Conservation (phyloP, 2,888 invertebrate genomes). For the Platerodrilus igneus region DNA sequence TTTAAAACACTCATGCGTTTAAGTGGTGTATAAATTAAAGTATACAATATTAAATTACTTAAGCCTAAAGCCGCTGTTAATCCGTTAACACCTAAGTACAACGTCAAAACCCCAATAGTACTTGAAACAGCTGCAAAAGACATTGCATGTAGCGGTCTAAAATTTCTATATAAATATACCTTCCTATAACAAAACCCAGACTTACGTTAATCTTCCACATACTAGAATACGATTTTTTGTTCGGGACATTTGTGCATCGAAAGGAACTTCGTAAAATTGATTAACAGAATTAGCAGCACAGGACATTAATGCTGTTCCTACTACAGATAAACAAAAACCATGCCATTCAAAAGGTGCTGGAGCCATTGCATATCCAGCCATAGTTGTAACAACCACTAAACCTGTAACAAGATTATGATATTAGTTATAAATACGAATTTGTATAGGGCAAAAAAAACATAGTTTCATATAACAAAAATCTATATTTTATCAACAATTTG, state of each 20-base stretch:
- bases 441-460: too few relatives aligned
- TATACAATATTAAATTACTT: conserved; percentile 86
- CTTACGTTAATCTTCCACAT: conserved; percentile 77
- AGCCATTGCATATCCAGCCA: conserved; percentile 93
- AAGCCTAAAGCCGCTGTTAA: conserved; percentile 85
- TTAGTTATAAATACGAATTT: too few relatives aligned
- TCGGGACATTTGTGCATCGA: conserved; percentile 97
- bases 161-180: conserved; percentile 18
- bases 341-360: conserved; percentile 76
- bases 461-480: too few relatives aligned
- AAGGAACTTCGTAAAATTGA: conserved; percentile 96
- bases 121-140: conserved; percentile 77
- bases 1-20: conserved; percentile 91
- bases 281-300: conserved; percentile 95
- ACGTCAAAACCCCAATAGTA: conserved; percentile 65
- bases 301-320: conserved; percentile 90
- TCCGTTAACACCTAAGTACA: conserved; percentile 83
- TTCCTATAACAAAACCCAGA: conserved; percentile 25
- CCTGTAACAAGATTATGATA: too few relatives aligned
- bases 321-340: conserved; percentile 68
- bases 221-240: conserved; percentile 95
- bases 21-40: conserved; percentile 93
- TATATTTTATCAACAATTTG: too few relatives aligned
- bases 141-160: conserved; percentile 75
- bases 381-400: conserved; percentile 88